These are phyloP conservation scores for Apodemia zela DNA, from an alignment of 2,888 invertebrate species.

Conservation along the genomic window DNA sequence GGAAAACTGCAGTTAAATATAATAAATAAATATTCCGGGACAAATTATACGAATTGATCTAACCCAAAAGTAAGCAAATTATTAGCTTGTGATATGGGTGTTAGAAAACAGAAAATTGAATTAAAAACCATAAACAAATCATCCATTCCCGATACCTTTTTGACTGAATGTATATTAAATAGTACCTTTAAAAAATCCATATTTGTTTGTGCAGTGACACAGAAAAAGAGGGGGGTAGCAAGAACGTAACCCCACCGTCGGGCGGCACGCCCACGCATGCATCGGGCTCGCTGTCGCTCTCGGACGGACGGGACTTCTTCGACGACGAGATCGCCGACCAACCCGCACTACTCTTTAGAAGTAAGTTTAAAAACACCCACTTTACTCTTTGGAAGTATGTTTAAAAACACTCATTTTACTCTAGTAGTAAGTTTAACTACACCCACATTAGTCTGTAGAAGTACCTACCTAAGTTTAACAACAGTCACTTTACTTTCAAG, in stretches of 20 bases:
- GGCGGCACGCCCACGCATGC: slow-evolving; percentile 90
- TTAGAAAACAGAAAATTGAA: no score
- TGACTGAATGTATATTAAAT: no score
- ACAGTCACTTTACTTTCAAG: no score
- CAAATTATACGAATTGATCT: no score
- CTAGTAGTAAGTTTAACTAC: no score
- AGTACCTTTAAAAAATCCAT: background rate
- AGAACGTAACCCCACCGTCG: slow-evolving; percentile 76
- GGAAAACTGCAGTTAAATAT: no score
- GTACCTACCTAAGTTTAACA: no score
- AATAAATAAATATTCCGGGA: no score
- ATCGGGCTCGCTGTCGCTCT: slow-evolving; percentile 89
- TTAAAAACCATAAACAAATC: no score
- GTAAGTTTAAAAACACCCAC: slow-evolving; percentile 50
- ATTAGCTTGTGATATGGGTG: no score
- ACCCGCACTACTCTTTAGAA: slow-evolving; percentile 89
- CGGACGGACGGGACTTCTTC: slow-evolving; percentile 90
- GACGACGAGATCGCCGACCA: slow-evolving; percentile 96
- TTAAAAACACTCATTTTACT: background rate
- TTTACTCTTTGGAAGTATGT: slow-evolving; percentile 36
- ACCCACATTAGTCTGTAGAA: background rate
- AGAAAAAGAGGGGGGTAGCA: slow-evolving; percentile 48
- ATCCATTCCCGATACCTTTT: no score
- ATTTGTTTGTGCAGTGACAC: slow-evolving; percentile 26
- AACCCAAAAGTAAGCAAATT: no score